Conservation (phyloP, 2,888 invertebrate species). For the Blastobasis adustella region DNA sequence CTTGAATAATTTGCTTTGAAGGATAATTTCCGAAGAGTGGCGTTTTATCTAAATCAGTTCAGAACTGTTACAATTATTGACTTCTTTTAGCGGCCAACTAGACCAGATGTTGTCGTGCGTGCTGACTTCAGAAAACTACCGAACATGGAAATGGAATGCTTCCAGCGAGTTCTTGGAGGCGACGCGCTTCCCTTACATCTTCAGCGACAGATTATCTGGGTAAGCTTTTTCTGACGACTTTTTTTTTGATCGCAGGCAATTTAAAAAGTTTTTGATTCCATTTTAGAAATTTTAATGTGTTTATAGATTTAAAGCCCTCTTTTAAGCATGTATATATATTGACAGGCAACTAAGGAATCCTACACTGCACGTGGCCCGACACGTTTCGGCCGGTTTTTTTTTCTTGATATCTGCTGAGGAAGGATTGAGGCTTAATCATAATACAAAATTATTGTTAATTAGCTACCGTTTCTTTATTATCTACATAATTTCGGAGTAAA, state of each 20-base stretch:
- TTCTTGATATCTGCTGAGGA: no score
- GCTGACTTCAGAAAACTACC: constrained; percentile 41
- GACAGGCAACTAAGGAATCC: no score
- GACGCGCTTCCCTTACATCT: constrained; percentile 36
- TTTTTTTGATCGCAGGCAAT: not conserved
- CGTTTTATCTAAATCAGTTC: no score
- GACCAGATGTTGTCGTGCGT: constrained; percentile 60
- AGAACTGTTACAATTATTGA: not conserved
- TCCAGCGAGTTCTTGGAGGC: constrained; percentile 37
- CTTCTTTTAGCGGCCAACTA: constrained; percentile 51
- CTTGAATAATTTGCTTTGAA: no score
- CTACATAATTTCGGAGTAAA: no score
- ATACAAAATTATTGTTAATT: no score
- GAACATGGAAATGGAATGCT: constrained; percentile 51
- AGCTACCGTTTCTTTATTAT: no score
- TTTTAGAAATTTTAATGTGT: not conserved
- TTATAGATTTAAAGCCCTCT: not conserved
- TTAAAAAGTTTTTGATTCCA: not conserved
- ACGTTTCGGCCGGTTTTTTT: no score
- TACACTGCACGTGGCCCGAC: no score
- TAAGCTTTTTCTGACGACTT: constrained; percentile 19
- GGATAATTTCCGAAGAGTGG: no score
- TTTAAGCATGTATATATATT: no score
- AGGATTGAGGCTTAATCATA: no score
- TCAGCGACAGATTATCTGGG: constrained; percentile 41